These are phyloP conservation scores for Podocnemis expansa DNA, from an alignment of 2,113 vertebrate species.

Conservation along the genomic window DNA sequence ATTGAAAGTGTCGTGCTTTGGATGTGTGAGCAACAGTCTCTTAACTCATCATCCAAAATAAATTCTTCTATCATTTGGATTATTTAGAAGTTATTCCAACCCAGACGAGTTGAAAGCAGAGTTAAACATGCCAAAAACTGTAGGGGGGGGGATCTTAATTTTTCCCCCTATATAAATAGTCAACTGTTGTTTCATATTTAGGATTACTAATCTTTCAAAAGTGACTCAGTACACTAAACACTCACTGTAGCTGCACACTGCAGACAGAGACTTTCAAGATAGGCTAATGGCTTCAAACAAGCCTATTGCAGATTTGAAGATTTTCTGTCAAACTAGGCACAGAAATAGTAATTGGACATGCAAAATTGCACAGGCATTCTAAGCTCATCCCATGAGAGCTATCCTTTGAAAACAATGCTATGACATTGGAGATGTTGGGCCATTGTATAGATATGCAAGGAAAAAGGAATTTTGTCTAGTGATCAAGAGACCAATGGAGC, in stretches of 20 bases:
- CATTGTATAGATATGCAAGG: fast-evolving
- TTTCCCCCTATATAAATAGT: not conserved
- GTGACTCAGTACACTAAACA: not conserved
- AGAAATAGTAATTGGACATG: not conserved
- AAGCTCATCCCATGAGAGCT: not conserved
- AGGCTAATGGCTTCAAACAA: not conserved
- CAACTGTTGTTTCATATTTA: not conserved
- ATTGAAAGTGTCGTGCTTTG: constrained; percentile 58
- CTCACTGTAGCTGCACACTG: not conserved
- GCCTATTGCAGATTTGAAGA: not conserved
- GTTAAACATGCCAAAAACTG: constrained; percentile 29
- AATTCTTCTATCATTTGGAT: constrained; percentile 68
- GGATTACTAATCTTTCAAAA: constrained; percentile 33
- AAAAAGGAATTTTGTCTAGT: not conserved
- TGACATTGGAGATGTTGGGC: fast-evolving
- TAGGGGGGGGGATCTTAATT: constrained; percentile 44
- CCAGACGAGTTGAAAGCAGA: constrained; percentile 59
- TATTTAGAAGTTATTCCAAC: constrained; percentile 61
- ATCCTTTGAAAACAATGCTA: fast-evolving
- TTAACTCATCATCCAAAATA: constrained; percentile 64
- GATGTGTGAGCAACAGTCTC: constrained; percentile 47
- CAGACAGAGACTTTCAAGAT: not conserved
- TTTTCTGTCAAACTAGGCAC: not conserved
- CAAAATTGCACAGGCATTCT: not conserved
- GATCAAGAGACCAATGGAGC: fast-evolving